Evolutionary conservation across 2,113 vertebrate species (phyloP).

Genomic region (Microtus richardsoni): DNA sequence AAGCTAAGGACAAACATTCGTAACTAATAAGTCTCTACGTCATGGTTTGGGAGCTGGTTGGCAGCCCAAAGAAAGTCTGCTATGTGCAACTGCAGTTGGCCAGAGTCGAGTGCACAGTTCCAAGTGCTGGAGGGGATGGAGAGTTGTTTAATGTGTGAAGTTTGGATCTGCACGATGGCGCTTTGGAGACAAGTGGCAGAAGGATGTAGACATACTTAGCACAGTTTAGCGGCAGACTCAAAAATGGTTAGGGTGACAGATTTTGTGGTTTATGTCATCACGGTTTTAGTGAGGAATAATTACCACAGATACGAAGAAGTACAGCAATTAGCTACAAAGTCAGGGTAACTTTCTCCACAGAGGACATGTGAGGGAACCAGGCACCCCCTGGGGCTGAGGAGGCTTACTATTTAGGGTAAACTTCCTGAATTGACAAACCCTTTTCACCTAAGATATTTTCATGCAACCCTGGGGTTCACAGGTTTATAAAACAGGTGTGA

Average conservation of each 20-base stretch:
- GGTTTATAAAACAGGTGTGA: not conserved
- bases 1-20: not conserved
- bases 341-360: not conserved
- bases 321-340: not conserved
- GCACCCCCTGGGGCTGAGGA: not conserved
- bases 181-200: not conserved
- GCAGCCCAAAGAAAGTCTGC: not conserved
- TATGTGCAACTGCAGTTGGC: not conserved
- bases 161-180: not conserved
- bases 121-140: not conserved
- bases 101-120: too few species aligned
- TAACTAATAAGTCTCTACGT: not conserved
- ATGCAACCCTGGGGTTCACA: not conserved
- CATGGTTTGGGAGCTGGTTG: not conserved
- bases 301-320: not conserved
- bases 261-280: not conserved
- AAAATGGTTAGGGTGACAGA: not conserved
- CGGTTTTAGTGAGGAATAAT: not conserved
- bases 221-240: not conserved
- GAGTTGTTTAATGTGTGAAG: not conserved
- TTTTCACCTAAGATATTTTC: not conserved
- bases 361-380: not conserved
- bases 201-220: not conserved
- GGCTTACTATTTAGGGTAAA: not conserved
- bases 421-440: not conserved